Evolutionary conservation across 2,888 invertebrate species (phyloP).

Genomic region (Stratiomys singularior): DNA sequence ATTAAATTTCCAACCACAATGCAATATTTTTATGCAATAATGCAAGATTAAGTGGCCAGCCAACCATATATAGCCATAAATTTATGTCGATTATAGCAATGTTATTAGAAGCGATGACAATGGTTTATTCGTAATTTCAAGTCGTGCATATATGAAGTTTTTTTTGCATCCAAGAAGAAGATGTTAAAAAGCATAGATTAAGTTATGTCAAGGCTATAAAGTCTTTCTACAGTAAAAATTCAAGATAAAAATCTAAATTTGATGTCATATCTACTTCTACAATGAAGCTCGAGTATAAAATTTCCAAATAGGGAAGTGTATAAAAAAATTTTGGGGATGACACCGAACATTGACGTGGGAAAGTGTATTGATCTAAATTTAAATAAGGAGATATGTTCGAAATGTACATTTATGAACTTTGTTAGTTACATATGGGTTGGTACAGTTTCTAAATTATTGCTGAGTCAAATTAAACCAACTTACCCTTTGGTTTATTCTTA

Average conservation of each 20-base stretch:
- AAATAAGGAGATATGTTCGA: too few relatives aligned
- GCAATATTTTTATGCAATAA: slow-evolving; percentile 19
- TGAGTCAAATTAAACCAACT: slow-evolving; percentile 48
- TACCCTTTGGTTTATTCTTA: slow-evolving; percentile 54
- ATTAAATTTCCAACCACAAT: slow-evolving; percentile 36
- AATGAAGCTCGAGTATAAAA: too few relatives aligned
- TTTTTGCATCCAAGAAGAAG: not conserved
- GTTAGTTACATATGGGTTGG: not conserved
- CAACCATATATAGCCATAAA: not conserved
- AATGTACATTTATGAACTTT: not conserved
- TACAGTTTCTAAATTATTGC: not conserved
- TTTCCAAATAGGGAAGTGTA: too few relatives aligned
- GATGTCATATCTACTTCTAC: too few relatives aligned
- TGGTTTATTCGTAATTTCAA: slow-evolving; percentile 9
- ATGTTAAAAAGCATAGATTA: slow-evolving; percentile 38
- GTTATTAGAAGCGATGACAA: not conserved
- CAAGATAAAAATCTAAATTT: too few relatives aligned
- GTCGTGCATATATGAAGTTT: slow-evolving; percentile 8
- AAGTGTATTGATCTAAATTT: too few relatives aligned
- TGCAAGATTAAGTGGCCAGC: not conserved
- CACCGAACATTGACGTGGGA: too few relatives aligned
- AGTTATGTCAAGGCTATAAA: not conserved
- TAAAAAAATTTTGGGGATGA: too few relatives aligned
- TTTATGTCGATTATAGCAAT: not conserved
- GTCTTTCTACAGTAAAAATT: too few relatives aligned